phyloP scores from a whole-genome alignment of 1,140 invertebrate genomes.

The Drosophila funebris region DNA sequence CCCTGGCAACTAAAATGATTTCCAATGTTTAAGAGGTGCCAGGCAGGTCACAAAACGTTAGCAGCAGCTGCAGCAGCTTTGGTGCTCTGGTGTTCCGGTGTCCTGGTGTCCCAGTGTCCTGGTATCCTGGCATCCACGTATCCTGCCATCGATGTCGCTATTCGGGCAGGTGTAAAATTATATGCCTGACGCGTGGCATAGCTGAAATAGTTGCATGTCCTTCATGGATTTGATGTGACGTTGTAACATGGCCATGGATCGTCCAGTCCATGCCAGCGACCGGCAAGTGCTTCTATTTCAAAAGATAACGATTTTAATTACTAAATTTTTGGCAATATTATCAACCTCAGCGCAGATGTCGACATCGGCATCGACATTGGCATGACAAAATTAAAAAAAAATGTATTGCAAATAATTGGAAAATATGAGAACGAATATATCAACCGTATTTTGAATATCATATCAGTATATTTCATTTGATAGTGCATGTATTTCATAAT shows the following conservation, averaged over 20 bases:
- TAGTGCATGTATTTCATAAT: too few species aligned
- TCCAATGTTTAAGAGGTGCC: conserved; percentile 34
- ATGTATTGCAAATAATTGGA: not conserved
- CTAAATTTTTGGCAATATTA: conserved; percentile 56
- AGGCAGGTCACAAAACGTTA: not conserved
- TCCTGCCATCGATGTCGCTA: too few species aligned
- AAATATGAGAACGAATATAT: not conserved
- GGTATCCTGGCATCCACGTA: not conserved
- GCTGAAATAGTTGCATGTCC: conserved; percentile 58
- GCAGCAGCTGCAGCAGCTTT: not conserved
- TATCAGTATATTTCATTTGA: not conserved
- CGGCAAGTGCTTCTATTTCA: conserved; percentile 41
- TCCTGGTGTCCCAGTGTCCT: not conserved
- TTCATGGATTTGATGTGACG: conserved; percentile 57
- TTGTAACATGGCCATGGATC: conserved; percentile 1
- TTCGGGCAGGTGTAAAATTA: conserved; percentile 71
- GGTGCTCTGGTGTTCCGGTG: not conserved
- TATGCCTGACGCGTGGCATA: conserved; percentile 65
- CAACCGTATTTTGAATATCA: not conserved
- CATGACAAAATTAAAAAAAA: not conserved
- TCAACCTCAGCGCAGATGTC: conserved; percentile 11
- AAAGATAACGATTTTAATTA: conserved; percentile 74
- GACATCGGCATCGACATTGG: too few species aligned
- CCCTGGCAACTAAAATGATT: conserved; percentile 26
- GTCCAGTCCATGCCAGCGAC: too few species aligned